Evolutionary conservation across 2,797 vertebrate species (phyloP).

Genomic region (Linurgus olivaceus): DNA sequence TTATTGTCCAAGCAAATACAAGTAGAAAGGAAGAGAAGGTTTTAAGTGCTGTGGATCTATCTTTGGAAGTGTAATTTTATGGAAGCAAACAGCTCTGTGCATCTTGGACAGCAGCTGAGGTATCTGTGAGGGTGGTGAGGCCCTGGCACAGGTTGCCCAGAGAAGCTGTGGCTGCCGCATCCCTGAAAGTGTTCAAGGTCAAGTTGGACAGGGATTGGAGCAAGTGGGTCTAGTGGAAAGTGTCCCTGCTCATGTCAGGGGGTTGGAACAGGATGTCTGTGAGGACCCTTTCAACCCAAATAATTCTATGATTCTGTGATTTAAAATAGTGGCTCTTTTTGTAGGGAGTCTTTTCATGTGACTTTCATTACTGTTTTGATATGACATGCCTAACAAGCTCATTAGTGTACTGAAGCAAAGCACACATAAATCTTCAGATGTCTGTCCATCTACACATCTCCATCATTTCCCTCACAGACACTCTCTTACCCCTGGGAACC

Average conservation of each 20-base stretch:
- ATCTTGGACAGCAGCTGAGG: not conserved
- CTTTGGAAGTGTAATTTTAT: not conserved
- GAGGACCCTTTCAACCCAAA: not conserved
- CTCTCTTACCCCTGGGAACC: not conserved
- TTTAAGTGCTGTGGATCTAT: not conserved
- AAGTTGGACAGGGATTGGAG: not conserved
- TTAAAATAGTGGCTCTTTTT: not conserved
- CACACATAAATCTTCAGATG: not conserved
- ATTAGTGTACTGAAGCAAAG: not conserved
- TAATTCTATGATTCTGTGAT: not conserved
- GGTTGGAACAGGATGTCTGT: not conserved
- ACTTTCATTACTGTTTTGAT: not conserved
- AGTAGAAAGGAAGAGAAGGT: not conserved
- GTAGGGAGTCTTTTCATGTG: not conserved
- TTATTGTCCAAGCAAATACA: not conserved
- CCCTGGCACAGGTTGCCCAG: not conserved
- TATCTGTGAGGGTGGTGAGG: not conserved
- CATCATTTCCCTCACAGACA: not conserved
- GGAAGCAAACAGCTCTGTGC: not conserved
- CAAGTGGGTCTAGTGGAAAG: rapidly evolving
- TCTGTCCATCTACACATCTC: not conserved
- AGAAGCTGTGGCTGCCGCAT: not conserved
- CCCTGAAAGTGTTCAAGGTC: not conserved
- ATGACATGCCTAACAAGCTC: not conserved
- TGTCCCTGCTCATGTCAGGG: not conserved